These are phyloP conservation scores for Drosophila quadrilineata DNA, from an alignment of 1,140 invertebrate species.

Conservation along the genomic window DNA sequence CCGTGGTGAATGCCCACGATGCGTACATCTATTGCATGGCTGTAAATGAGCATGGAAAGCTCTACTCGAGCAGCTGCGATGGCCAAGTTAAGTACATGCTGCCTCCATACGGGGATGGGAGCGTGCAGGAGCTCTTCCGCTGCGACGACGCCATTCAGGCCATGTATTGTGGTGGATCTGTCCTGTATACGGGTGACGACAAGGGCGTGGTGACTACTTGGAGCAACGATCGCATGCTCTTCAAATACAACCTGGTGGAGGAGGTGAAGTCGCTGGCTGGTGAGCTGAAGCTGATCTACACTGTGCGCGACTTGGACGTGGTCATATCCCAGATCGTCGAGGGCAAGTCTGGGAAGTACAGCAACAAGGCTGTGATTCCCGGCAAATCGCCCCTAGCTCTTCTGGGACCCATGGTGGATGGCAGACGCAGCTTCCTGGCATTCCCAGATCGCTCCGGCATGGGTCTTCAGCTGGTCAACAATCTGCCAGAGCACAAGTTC, in stretches of 20 bases:
- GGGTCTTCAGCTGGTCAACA: slow-evolving; percentile 64
- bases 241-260: slow-evolving; percentile 79
- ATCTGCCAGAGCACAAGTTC: slow-evolving; percentile 54
- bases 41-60: slow-evolving; percentile 65
- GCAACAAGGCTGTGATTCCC: slow-evolving; percentile 67
- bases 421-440: slow-evolving; percentile 53
- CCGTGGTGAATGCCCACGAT: slow-evolving; percentile 62
- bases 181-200: slow-evolving; percentile 76
- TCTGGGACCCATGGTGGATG: slow-evolving; percentile 53
- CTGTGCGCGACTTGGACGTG: slow-evolving; percentile 71
- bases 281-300: slow-evolving; percentile 65
- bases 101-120: slow-evolving; percentile 54
- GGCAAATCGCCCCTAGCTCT: slow-evolving; percentile 70
- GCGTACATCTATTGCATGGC: slow-evolving; percentile 75
- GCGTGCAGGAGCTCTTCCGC: slow-evolving; percentile 58
- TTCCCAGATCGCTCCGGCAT: slow-evolving; percentile 74
- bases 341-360: slow-evolving; percentile 73
- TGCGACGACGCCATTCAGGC: slow-evolving; percentile 75
- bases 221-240: slow-evolving; percentile 74
- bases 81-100: slow-evolving; percentile 69
- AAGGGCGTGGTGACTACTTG: slow-evolving; percentile 78
- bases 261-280: slow-evolving; percentile 75
- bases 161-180: slow-evolving; percentile 65
- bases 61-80: slow-evolving; percentile 79
- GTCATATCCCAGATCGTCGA: slow-evolving; percentile 59